phyloP scores from a whole-genome alignment of 2,797 vertebrate genomes.

The Sebastes nivosus region DNA sequence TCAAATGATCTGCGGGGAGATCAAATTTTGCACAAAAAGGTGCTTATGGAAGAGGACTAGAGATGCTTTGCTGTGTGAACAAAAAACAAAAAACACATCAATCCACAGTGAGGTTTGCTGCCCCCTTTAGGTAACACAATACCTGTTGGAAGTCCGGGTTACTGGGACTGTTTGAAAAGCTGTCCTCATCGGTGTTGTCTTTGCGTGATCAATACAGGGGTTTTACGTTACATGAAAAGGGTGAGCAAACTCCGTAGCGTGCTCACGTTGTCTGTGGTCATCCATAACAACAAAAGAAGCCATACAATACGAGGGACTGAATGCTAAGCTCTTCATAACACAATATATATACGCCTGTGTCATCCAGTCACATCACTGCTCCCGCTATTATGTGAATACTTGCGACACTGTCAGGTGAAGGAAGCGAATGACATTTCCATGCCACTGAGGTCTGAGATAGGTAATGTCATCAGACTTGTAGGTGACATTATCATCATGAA shows the following conservation, averaged over 20 bases:
- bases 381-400: slow-evolving; percentile 44
- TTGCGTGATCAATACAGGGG: slow-evolving; percentile 63
- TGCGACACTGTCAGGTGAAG: slow-evolving; percentile 56
- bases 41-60: slow-evolving; percentile 65
- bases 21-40: slow-evolving; percentile 48
- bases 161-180: slow-evolving; percentile 50
- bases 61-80: slow-evolving; percentile 64
- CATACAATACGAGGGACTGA: slow-evolving; percentile 64
- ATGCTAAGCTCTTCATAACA: slow-evolving; percentile 55
- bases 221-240: slow-evolving; percentile 74
- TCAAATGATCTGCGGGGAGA: slow-evolving; percentile 36
- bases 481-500: slow-evolving; percentile 67
- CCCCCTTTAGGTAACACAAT: slow-evolving; percentile 70
- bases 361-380: slow-evolving; percentile 59
- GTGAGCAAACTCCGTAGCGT: slow-evolving; percentile 71
- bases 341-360: slow-evolving; percentile 41
- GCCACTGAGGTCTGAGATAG: slow-evolving; percentile 51
- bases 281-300: slow-evolving; percentile 72
- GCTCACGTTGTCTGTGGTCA: slow-evolving; percentile 67
- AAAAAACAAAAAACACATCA: slow-evolving; percentile 40
- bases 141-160: slow-evolving; percentile 43
- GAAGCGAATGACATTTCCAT: slow-evolving; percentile 71
- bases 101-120: slow-evolving; percentile 69
- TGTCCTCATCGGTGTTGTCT: slow-evolving; percentile 52
- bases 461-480: slow-evolving; percentile 60